A percentile compares a stretch with the other conserved stretches of the same genome.
Evolutionary conservation across 1,140 invertebrate species (phyloP).

Genomic region (Ceratoteleas bidentatus): DNA sequence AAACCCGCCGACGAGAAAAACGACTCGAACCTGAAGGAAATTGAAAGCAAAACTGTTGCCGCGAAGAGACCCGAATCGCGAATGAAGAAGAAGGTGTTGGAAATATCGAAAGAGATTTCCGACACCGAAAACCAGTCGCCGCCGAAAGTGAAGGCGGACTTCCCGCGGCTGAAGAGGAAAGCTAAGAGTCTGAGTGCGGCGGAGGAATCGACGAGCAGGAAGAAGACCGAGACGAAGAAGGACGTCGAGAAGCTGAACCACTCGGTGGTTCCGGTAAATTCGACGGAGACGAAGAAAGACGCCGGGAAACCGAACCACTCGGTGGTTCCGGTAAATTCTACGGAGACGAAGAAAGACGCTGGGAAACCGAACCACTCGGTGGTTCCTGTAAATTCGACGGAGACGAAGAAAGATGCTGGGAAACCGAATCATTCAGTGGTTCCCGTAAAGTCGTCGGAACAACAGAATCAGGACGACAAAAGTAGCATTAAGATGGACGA

Average conservation of each 20-base stretch:
- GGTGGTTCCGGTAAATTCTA: not conserved
- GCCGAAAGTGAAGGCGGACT: constrained; percentile 11
- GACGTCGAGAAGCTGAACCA: not conserved
- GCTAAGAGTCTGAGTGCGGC: constrained; percentile 3
- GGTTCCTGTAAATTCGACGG: not conserved
- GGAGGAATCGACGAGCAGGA: not conserved
- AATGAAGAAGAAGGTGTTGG: constrained; percentile 1
- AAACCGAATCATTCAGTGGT: not conserved
- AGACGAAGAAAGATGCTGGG: not conserved
- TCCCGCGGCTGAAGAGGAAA: constrained; percentile 3
- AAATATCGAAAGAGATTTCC: constrained; percentile 21
- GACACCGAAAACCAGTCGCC: constrained; percentile 46
- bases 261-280: not conserved
- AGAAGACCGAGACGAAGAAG: constrained; percentile 13
- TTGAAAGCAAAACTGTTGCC: not conserved
- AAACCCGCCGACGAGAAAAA: constrained; percentile 8
- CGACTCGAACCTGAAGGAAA: not conserved
- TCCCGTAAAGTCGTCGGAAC: not conserved
- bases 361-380: not conserved
- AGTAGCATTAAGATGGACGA: constrained; percentile 9
- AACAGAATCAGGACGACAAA: not conserved
- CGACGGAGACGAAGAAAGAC: not conserved
- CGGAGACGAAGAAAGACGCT: not conserved
- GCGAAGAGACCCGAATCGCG: not conserved
- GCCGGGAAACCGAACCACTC: not conserved